Evolutionary conservation across 2,797 vertebrate genomes (phyloP), one percentile per base, ranked within the genome.

Genomic region (Megalops cyprinoides): DNA sequence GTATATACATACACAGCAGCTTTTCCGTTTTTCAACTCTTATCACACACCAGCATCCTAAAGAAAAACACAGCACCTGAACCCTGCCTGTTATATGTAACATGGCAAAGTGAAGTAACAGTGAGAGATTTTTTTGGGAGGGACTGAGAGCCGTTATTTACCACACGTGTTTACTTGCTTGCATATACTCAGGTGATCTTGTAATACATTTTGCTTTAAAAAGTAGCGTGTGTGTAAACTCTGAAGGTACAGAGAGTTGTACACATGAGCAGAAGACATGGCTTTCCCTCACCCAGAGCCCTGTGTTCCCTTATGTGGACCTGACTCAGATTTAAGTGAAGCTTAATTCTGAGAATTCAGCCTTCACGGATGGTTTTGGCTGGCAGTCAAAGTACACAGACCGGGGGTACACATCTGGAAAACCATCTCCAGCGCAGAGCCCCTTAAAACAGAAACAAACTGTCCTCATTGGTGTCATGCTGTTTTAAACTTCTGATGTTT

Each of bases 41-140:
- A 85, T 15, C 34, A 49, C 74, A 82, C 0, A 49, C 42, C 1
- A 56, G 46, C 60, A 56, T 62, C 65, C 84, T 76, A 25, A 31
- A 58, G 31, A 77, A 65, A 60, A 62, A 53, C 25, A 34, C 42
- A 37, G n/a, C 42, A 65, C 65, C 34, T 81, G 85, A 37, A 79
- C 58, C 78, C 60, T 82, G 85, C 77, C 79, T 79, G 53, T 80
- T 48, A 78, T n/a, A 23, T 34, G 2, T n/a, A 28, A 18, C 1
- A 4, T 39, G 5, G 49, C 55, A 1, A 78, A 62, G 51, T 4
- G 4, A 8, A 25, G 8, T n/a, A n/a, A 18, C 62, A 67, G 12
- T 39, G 31, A 39, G 31, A 37, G 31, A 15, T 34, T 28, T 67
- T 67, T 42, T 39, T 42, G 1, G 65, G 6, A 69, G 34, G 18